Conservation (phyloP, 2,113 vertebrate genomes). For the Peromyscus californicus region DNA sequence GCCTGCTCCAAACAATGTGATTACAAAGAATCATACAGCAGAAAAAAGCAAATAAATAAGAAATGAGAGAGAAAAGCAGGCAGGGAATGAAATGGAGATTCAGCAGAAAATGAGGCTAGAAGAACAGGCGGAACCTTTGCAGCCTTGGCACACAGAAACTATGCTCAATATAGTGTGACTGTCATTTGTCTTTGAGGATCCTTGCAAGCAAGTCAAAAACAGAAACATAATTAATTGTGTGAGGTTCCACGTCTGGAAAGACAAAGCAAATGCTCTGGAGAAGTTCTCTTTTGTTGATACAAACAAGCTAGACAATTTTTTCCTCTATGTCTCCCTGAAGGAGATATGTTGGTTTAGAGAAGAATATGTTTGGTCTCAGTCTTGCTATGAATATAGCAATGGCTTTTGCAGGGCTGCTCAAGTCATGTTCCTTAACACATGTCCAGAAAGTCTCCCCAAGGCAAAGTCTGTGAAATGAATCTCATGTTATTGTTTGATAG, state of each 20-base stretch:
- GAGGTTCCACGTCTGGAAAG: neutral
- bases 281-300: neutral
- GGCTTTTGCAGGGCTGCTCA: neutral
- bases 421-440: constrained; percentile 9
- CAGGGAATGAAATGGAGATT: constrained; percentile 9
- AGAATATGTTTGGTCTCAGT: neutral
- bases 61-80: neutral
- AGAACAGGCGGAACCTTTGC: neutral
- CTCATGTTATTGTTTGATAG: neutral
- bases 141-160: neutral
- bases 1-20: constrained; percentile 52
- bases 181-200: constrained; percentile 34
- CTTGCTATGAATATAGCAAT: neutral
- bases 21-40: constrained; percentile 51
- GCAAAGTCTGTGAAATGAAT: neutral
- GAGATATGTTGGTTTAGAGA: neutral
- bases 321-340: neutral
- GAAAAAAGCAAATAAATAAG: constrained; percentile 61
- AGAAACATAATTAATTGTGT: neutral
- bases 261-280: neutral
- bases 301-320: neutral
- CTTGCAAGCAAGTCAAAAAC: constrained; percentile 19
- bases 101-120: neutral
- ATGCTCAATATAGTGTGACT: neutral
- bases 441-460: neutral